Evolutionary conservation across 2,113 vertebrate species (phyloP).

Genomic region (Chascanopsetta lugubris): DNA sequence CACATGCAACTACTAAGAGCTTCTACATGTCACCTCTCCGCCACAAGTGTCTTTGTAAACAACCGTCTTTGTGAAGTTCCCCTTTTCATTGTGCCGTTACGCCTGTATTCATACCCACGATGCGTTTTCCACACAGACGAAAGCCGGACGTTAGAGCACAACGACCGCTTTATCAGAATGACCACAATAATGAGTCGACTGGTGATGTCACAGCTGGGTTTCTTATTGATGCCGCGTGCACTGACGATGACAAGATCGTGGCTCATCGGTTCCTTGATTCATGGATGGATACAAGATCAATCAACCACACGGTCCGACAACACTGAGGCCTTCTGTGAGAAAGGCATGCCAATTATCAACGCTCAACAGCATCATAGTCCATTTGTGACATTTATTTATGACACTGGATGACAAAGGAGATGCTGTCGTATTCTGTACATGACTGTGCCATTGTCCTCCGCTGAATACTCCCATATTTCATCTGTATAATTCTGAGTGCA

Average conservation of each 20-base stretch:
- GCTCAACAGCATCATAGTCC: not conserved
- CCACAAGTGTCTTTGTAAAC: too few relatives aligned
- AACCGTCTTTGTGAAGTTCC: too few relatives aligned
- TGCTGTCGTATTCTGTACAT: not conserved
- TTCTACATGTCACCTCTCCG: too few relatives aligned
- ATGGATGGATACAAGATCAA: slow-evolving; percentile 1
- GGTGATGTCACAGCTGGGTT: not conserved
- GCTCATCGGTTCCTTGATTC: not conserved
- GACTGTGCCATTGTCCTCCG: not conserved
- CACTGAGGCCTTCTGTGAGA: not conserved
- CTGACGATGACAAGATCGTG: slow-evolving; percentile 2
- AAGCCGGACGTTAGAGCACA: not conserved
- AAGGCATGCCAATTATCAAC: not conserved
- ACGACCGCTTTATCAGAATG: not conserved
- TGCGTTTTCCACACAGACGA: not conserved
- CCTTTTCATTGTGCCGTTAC: not conserved
- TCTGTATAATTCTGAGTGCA: not conserved
- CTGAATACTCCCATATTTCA: not conserved
- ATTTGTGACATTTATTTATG: not conserved
- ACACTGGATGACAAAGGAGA: not conserved
- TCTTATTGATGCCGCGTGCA: slow-evolving; percentile 2
- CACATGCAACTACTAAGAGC: too few relatives aligned
- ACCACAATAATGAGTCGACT: not conserved
- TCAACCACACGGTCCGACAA: slow-evolving; percentile 5
- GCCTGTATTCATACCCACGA: too few relatives aligned